Base-by-base conservation (phyloP, 2,113 vertebrate genomes). In the Circaetus cinerascens region DNA sequence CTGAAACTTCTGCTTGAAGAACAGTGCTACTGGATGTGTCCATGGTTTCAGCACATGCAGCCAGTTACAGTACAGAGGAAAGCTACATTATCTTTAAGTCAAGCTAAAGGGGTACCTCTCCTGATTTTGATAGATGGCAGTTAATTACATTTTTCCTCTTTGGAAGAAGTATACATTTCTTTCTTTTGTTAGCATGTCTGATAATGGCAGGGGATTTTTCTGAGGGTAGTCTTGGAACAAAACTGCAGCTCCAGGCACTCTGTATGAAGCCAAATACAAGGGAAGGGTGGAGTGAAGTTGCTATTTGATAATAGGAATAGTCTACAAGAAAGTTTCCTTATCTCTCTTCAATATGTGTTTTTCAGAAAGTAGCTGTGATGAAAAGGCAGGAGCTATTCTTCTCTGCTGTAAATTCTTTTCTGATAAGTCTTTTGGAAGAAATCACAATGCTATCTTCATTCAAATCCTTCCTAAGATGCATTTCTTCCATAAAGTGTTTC, bases 141-240 rank as follows among this genome's bases (percentile, higher is more conserved):
- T 86, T 87, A 95, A 95, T 95, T 95, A 87, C 7, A 12, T 91
- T 89, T 87, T 97, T 95, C 73, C 60, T 95, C 82, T 95, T 93
- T 93, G 94, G 78, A 95, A 95, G 74, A 66, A 38, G 30, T 50
- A 91, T 40, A 36, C 17, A 56, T 77, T 94, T 94, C 71, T 97
- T 86, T 87, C 89, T 94, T 97, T 96, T 97, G 93, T 96, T 92
- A 88, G 26, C 7, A 18, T 62, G 57, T 64, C 92, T 98, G 95
- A 96, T 95, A 93, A 94, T 71, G 23, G 23, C n/a, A 88, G 81
- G 94, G 95, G 90, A 93, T 97, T 98, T 97, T 98, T 97, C 87
- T 88, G 86, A 85, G 90, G 59, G 68, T 86, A 85, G 57, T 94
- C 79, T 95, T 97, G 97, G 91, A 95, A 98, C 92, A 97, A 95